Conservation (phyloP, 2,888 invertebrate genomes). For the Phragmatobia fuliginosa region DNA sequence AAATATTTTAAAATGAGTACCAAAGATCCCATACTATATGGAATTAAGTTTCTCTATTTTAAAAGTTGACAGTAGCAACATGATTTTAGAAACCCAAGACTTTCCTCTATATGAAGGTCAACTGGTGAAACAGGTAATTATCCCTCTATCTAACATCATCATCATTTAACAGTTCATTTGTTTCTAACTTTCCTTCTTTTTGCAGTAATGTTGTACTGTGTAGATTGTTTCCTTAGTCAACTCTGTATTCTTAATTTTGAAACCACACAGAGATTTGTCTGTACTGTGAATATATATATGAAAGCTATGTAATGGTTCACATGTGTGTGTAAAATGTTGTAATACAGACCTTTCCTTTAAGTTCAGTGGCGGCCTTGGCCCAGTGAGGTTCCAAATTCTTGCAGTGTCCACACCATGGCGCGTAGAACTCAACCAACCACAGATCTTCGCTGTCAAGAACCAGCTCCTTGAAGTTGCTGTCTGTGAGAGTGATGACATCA, state of each 20-base stretch:
- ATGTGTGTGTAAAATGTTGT: neutral
- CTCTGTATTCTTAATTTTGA: too few species aligned
- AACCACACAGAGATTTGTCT: too few species aligned
- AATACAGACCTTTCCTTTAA: conserved; percentile 94
- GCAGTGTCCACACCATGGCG: conserved; percentile 99
- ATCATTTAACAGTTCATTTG: too few species aligned
- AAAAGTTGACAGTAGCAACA: neutral
- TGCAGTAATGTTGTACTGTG: too few species aligned
- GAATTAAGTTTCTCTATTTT: too few species aligned
- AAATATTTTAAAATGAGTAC: too few species aligned
- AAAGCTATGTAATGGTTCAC: neutral
- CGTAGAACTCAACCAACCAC: conserved; percentile 99
- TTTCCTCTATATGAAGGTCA: too few species aligned
- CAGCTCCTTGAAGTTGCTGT: conserved; percentile 96
- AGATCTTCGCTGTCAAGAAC: conserved; percentile 97
- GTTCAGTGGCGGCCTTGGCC: conserved; percentile 96
- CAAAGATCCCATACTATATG: too few species aligned
- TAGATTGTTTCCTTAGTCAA: too few species aligned
- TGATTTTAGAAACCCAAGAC: neutral
- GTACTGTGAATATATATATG: neutral
- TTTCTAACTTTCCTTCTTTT: too few species aligned
- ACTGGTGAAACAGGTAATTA: too few species aligned
- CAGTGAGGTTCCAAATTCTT: conserved; percentile 98
- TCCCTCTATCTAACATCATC: too few species aligned
- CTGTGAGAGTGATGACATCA: conserved; percentile 96